phyloP scores from a whole-genome alignment of 2,797 vertebrate genomes.

The Cetoscarus ocellatus region DNA sequence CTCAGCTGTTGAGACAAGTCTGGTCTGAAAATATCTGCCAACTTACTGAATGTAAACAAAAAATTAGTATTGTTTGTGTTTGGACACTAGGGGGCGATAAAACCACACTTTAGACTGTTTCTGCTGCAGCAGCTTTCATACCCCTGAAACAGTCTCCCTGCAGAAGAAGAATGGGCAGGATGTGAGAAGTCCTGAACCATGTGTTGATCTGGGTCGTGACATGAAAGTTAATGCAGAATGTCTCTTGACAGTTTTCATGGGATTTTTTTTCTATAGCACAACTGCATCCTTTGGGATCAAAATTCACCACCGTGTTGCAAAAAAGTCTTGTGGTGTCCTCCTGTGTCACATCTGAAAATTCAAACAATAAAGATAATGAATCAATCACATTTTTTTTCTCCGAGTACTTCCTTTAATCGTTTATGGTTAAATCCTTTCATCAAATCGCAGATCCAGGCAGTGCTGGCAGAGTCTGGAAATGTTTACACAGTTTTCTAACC shows the following conservation, averaged over 20 bases:
- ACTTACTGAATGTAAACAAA: conserved; percentile 41
- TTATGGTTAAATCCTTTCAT: conserved; percentile 20
- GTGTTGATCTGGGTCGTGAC: not conserved
- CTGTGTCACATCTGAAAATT: conserved; percentile 45
- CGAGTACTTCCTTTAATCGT: not conserved
- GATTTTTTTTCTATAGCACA: conserved; percentile 28
- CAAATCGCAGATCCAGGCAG: not conserved
- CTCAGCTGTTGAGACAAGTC: conserved; percentile 73
- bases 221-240: conserved; percentile 1
- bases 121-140: conserved; percentile 36
- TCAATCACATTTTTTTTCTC: not conserved
- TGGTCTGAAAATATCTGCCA: conserved; percentile 40
- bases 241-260: not conserved
- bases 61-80: not conserved
- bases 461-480: too few species aligned
- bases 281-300: not conserved
- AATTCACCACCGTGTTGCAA: conserved; percentile 29
- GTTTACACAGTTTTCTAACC: too few species aligned
- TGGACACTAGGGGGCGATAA: conserved; percentile 65
- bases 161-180: conserved; percentile 10
- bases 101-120: not conserved
- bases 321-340: conserved; percentile 27
- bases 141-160: conserved; percentile 16
- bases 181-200: conserved; percentile 26
- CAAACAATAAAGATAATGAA: conserved; percentile 31